phyloP scores from a whole-genome alignment of 2,888 invertebrate genomes.

The Oscheius sp. region DNA sequence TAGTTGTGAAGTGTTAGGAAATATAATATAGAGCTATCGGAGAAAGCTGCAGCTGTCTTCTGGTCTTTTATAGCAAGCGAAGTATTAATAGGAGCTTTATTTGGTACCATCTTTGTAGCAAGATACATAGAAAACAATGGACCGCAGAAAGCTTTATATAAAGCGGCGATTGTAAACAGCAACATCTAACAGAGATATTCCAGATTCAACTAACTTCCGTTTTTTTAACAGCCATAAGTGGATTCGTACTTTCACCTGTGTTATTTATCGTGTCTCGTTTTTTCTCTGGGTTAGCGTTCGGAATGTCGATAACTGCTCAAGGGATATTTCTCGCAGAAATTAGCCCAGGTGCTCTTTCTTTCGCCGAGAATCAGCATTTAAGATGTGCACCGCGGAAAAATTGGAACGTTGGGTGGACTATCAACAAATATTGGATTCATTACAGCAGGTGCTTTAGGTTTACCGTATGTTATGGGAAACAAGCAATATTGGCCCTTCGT shows the following conservation, averaged over 20 bases:
- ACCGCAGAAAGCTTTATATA: slow-evolving; percentile 37
- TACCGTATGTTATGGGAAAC: slow-evolving; percentile 56
- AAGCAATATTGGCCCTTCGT: slow-evolving; percentile 53
- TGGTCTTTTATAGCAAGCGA: slow-evolving; percentile 60
- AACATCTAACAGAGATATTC: not conserved
- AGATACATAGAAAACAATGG: slow-evolving; percentile 33
- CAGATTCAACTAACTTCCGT: slow-evolving; percentile 10
- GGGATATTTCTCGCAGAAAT: slow-evolving; percentile 62
- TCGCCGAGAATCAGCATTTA: not conserved
- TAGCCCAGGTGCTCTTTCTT: slow-evolving; percentile 43
- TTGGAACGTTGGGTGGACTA: slow-evolving; percentile 60
- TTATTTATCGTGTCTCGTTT: slow-evolving; percentile 54
- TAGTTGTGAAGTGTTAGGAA: slow-evolving; percentile 29
- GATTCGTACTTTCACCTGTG: slow-evolving; percentile 30
- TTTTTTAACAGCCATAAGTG: slow-evolving; percentile 3
- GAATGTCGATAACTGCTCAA: slow-evolving; percentile 58
- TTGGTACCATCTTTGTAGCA: slow-evolving; percentile 41
- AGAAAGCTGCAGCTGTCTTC: slow-evolving; percentile 34
- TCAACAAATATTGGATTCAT: slow-evolving; percentile 60
- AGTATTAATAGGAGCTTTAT: slow-evolving; percentile 60
- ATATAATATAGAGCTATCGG: slow-evolving; percentile 20
- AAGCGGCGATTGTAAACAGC: slow-evolving; percentile 43
- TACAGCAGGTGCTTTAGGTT: slow-evolving; percentile 47
- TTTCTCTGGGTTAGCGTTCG: slow-evolving; percentile 59
- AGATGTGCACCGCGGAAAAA: slow-evolving; percentile 53